These are phyloP conservation scores for Seira musarum DNA, from an alignment of 2,888 invertebrate species.

Conservation along the genomic window DNA sequence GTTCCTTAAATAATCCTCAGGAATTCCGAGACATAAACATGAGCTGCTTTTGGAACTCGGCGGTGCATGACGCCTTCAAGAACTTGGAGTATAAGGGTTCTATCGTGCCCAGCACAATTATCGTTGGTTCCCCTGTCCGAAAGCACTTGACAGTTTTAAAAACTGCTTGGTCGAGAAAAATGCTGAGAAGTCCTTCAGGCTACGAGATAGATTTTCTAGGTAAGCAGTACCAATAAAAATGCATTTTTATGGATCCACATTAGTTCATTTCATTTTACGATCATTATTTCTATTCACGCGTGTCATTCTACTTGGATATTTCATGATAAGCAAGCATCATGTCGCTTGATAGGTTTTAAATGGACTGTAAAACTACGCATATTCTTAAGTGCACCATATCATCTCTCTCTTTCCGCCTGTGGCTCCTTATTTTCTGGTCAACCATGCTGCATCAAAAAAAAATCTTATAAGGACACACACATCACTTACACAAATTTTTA, in stretches of 20 bases:
- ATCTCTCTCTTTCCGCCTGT: neutral
- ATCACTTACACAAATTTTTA: too few relatives aligned
- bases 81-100: conserved; percentile 89
- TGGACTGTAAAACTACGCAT: neutral
- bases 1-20: too few relatives aligned
- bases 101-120: conserved; percentile 89
- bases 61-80: conserved; percentile 81
- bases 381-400: neutral
- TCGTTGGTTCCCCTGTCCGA: conserved; percentile 90
- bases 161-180: conserved; percentile 92
- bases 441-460: neutral
- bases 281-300: neutral
- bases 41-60: conserved; percentile 95
- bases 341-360: too few relatives aligned
- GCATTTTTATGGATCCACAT: too few relatives aligned
- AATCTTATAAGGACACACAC: neutral
- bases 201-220: conserved; percentile 93
- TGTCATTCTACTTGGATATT: neutral
- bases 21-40: conserved; percentile 93
- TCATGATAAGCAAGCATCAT: too few relatives aligned
- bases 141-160: conserved; percentile 86
- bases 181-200: conserved; percentile 92
- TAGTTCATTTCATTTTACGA: too few relatives aligned
- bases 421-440: neutral
- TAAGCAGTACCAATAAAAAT: conserved; percentile 74